These are phyloP conservation scores for Spea multiplicata DNA, from an alignment of 2,113 vertebrate species.

Conservation along the genomic window DNA sequence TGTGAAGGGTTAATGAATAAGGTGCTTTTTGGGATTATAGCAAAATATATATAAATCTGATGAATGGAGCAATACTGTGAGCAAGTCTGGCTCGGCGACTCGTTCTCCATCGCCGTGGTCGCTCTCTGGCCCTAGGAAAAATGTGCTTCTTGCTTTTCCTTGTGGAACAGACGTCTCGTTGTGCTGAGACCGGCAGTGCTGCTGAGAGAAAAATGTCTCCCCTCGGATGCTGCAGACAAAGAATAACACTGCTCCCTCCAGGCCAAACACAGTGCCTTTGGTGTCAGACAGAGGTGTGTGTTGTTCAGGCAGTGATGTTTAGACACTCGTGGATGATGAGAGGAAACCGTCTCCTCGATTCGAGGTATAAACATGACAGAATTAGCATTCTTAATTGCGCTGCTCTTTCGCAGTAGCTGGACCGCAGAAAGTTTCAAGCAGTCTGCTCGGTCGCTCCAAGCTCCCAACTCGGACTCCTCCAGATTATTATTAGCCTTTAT, in stretches of 20 bases:
- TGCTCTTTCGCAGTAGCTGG: conserved; percentile 24
- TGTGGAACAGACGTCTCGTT: conserved; percentile 47
- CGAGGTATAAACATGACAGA: conserved; percentile 48
- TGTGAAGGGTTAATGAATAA: conserved; percentile 36
- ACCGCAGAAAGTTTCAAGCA: neutral
- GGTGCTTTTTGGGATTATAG: conserved; percentile 22
- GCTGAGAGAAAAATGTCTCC: conserved; percentile 50
- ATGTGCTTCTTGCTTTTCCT: conserved; percentile 49
- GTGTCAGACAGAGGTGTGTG: conserved; percentile 48
- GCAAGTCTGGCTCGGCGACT: conserved; percentile 46
- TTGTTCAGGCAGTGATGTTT: conserved; percentile 47
- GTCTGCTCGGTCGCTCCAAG: neutral
- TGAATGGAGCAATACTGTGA: conserved; percentile 48
- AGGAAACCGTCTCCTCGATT: conserved; percentile 48
- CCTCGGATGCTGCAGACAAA: conserved; percentile 49
- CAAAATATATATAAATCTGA: conserved; percentile 11
- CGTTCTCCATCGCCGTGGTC: conserved; percentile 47
- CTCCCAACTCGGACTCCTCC: too few species aligned
- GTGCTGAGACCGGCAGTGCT: conserved; percentile 48
- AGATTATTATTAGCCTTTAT: too few species aligned
- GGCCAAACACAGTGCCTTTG: conserved; percentile 47
- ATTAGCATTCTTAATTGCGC: conserved; percentile 48
- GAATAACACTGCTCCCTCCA: conserved; percentile 49
- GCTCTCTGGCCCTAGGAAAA: conserved; percentile 47
- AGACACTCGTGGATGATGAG: conserved; percentile 49